These are phyloP conservation scores for Crioceris asparagi DNA, from an alignment of 2,888 invertebrate species.

Conservation along the genomic window DNA sequence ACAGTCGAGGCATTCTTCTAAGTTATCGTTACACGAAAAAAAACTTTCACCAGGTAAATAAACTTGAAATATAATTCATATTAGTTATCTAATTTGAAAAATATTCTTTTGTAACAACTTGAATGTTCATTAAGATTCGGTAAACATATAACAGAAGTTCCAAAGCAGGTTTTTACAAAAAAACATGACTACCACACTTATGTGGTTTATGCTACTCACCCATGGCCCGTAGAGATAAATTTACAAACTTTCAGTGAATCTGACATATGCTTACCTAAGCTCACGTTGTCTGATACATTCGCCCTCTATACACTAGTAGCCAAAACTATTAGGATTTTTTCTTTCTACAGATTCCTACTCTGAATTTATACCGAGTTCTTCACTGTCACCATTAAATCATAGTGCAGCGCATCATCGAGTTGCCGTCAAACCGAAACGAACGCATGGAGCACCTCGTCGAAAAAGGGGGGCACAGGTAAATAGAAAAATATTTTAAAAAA, in stretches of 20 bases:
- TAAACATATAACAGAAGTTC: background rate
- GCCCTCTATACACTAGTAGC: too few species aligned
- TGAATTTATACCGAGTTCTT: conserved; percentile 40
- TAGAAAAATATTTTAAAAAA: too few species aligned
- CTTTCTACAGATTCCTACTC: conserved; percentile 31
- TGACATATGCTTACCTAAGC: too few species aligned
- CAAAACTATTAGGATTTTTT: too few species aligned
- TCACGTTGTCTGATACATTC: too few species aligned
- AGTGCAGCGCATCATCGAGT: conserved; percentile 73
- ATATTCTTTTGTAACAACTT: background rate
- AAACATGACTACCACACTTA: too few species aligned
- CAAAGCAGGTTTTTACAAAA: too few species aligned
- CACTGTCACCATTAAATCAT: conserved; percentile 60
- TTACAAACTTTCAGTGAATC: too few species aligned
- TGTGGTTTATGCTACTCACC: too few species aligned
- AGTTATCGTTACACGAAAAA: conserved; percentile 37
- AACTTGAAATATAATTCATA: background rate
- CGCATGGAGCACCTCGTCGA: conserved; percentile 61
- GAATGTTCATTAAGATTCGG: conserved; percentile 1
- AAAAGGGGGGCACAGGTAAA: conserved; percentile 46
- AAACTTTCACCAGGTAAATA: conserved; percentile 27
- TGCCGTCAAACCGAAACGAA: conserved; percentile 63
- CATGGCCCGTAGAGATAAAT: too few species aligned
- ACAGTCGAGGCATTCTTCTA: conserved; percentile 38
- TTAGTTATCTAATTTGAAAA: background rate